Base-by-base conservation (phyloP, 2,113 vertebrate genomes). In the Polypterus bichir region DNA sequence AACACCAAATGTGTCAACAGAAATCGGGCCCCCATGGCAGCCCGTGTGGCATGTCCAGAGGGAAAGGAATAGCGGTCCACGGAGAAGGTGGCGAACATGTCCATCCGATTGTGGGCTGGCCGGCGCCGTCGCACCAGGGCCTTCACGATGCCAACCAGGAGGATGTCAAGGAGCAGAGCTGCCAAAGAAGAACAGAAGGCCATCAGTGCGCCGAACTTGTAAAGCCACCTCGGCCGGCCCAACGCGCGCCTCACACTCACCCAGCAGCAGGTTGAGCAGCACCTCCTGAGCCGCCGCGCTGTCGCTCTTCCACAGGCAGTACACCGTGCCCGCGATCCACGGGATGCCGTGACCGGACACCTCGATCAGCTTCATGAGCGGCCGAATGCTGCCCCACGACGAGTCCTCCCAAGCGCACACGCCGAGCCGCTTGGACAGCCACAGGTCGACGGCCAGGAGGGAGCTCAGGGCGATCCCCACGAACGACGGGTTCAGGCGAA, bases 61-160 rank as follows among this genome's bases (percentile, higher is more conserved):
- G 96, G 96, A 66, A 99, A 98, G 65, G 96, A 98, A 70, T 93
- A 99, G 71, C 89, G 85, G 85, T 99, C 96, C 79, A 99, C 93
- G 0, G 96, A 98, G 64, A 95, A 79, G 7, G 93, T 94, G 79
- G 90, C 80, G 5, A 98, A 98, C 95, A 99, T 98, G 82, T 99
- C 96, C 93, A 95, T 97, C 54, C 90, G 93, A 78, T 97, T 98
- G 70, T 96, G 91, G 1, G 86, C 72, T 0, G 96, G 96, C 0
- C 95, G 88, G 0, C 87, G 91, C 46, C 96, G 86, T 60, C 82
- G 91, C 61, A 99, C 92, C 3, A 93, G 69, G 0, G 91, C 91
- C 75, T 99, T 99, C 60, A 97, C 85, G 44, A 83, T 71, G 0
- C 68, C 73, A 44, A 98, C 94, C 69, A 99, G 74, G 68, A 92